Evolutionary conservation across 2,113 vertebrate genomes (phyloP), one percentile per base, ranked within the genome.

Genomic region (Acanthochromis polyacanthus): DNA sequence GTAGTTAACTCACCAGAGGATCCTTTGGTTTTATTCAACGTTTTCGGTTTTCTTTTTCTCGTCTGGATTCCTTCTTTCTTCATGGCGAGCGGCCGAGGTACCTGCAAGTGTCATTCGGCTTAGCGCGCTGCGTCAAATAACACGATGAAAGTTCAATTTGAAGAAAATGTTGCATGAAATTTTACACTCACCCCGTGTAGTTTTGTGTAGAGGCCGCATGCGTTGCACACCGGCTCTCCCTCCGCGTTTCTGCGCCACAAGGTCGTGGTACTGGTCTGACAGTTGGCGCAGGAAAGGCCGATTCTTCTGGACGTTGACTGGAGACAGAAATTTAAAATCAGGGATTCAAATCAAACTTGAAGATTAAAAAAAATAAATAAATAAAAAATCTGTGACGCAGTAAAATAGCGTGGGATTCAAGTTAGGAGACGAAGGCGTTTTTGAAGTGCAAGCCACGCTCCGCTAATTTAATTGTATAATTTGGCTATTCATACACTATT

Each of bases 31-130:
- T 99, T 99, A 93, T 96, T 97, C 91, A 97, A 88, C 78, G 98
- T 98, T 95, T 99, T 99, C n/a, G 98, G 98, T 95, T 99, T 99
- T 94, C 98, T 90, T 93, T 99, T 99, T 89, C 98, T 96, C 0
- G 98, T 99, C 94, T 99, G 98, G 94, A 99, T 99, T 78, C 98
- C 98, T 89, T 99, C 98, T 94, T 99, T 99, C 93, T 99, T 99
- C 98, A 99, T 99, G 76, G 98, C 98, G 67, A 99, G 96, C 0
- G 98, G 98, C 60, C 98, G 95, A 61, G 98, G 97, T 68, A 99
- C 98, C 98, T 99, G 87, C 76, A 92, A 62, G 72, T 57, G 0
- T 23, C 3, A 64, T 28, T 53, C 22, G 1, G 19, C 51, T 55
- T 8, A 25, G 16, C 1, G 16, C 1, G 16, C 17, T 1, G 20